Base-by-base conservation (phyloP, 2,888 invertebrate species). In the Polyommatus icarus region DNA sequence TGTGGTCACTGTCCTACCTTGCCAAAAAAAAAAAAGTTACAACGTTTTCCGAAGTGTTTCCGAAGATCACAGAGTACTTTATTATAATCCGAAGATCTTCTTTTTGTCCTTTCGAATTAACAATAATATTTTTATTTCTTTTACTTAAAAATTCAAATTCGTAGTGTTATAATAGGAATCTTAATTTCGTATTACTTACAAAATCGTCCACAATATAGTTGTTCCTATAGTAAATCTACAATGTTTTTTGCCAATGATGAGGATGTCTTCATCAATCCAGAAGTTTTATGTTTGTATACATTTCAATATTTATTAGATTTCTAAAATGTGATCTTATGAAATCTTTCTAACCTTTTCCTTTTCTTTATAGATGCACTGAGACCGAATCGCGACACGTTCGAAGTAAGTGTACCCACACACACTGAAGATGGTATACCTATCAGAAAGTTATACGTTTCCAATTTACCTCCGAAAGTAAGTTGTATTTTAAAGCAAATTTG, bases 391-490 rank as follows among this genome's bases (percentile, higher is more conserved):
- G 88, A 89, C 78, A 46, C 79, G 32, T 89, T 86, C 79, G 85
- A 85, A 67, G 80, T 88, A 79, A 89, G 85, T 85, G 87, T 89
- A 80, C 93, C 94, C 78, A 94, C 93, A 80, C 93, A 93, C 80
- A 95, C 95, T 57, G 93, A 94, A 87, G 95, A 95, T 87, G 95
- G 95, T 79, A 93, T 95, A 84, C 95, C 95, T 24, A 95, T 95
- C 82, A 89, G 95, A 84, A 95, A 95, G 85, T 84, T 95, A 78
- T 95, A 95, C 84, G 90, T 95, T 79, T 91, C 95, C 29, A 95
- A 95, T 85, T 87, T 95, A 83, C 95, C 95, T 79, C 90, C 93
- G 79, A 93, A 95, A 87, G 95, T 95, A 88, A 89, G 79, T 78
- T 59, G 46, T 59, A 20, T 6, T n/a, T 57, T 32, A 8, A 7